A percentile compares a stretch with the other conserved stretches of the same genome.
These are phyloP conservation scores for Atractosteus spatula DNA, from an alignment of 2,113 vertebrate species.

Conservation along the genomic window DNA sequence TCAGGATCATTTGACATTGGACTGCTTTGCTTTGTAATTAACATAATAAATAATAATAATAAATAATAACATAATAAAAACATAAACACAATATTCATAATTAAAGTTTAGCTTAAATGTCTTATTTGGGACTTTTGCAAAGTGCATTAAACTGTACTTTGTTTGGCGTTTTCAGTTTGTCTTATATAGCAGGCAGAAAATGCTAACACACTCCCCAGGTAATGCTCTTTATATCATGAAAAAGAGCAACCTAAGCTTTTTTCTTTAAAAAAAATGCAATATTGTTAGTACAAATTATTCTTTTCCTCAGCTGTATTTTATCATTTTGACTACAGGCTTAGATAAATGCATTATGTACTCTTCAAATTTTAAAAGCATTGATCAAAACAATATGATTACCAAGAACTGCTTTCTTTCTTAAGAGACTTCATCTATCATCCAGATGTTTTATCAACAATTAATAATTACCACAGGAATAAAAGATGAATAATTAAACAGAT, in stretches of 20 bases:
- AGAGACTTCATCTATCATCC: constrained; percentile 15
- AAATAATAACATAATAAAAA: too few species aligned
- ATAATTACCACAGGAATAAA: constrained; percentile 14
- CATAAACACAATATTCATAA: too few species aligned
- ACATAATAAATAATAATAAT: too few species aligned
- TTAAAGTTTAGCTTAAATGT: too few species aligned
- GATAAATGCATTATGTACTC: constrained; percentile 19
- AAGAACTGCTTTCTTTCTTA: neutral
- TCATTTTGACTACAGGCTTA: constrained; percentile 13
- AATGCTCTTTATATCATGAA: too few species aligned
- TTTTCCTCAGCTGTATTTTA: constrained; percentile 8
- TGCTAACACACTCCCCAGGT: neutral
- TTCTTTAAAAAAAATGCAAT: neutral
- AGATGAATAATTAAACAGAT: constrained; percentile 5
- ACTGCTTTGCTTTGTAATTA: too few species aligned
- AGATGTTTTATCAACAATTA: constrained; percentile 16
- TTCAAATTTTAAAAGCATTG: constrained; percentile 10
- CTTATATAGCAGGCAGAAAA: neutral
- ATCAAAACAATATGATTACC: constrained; percentile 18
- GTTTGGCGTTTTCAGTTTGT: too few species aligned
- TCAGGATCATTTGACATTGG: too few species aligned
- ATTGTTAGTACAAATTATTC: constrained; percentile 14
- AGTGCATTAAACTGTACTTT: too few species aligned
- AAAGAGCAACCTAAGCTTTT: neutral
- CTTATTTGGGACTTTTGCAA: too few species aligned